Evolutionary conservation across 2,797 vertebrate species (phyloP), one percentile per base, ranked within the genome.

Genomic region (Craterocephalus amniculus): DNA sequence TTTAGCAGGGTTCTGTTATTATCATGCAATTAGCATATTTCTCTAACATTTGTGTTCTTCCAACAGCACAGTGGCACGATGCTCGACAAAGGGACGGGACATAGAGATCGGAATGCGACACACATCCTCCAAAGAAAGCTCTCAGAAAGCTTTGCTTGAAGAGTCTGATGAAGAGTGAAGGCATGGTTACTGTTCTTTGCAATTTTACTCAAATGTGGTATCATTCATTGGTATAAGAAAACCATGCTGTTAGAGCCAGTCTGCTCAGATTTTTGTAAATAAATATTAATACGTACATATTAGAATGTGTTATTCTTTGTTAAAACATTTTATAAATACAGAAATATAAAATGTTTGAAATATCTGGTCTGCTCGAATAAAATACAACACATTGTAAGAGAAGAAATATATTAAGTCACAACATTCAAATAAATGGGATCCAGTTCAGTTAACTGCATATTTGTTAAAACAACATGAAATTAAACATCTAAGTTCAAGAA

Each of bases 131-230:
- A 81, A 52, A 0, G 72, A 80, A 1, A 88, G 64, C 45, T 92
- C 94, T 32, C 94, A 95, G 24, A 92, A 94, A 4, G 87, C 95
- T 71, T 92, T 99, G 71, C 83, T 99, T 1, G 94, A 94, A 0
- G 94, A 91, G 31, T 97, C 96, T 0, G 97, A 99, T 6, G 97
- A 98, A 69, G 98, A 99, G 27, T 97, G 89, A 93, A 58, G 14
- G 1, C 35, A 57, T 29, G 6, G 34, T 40, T 29, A 1, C 29
- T 20, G 6, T 27, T 67, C 3, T 63, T 35, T 36, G 8, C 29
- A 18, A 49, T 38, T 63, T 48, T 52, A 27, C 24, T 63, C 27
- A 12, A 34, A 58, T 65, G 35, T 36, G 6, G 49, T 62, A 69
- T 72, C 1, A n/a, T 52, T 36, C 60, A 48, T 8, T 66, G 48